These are phyloP conservation scores for Rotaria magnacalcarata DNA, from an alignment of 2,888 invertebrate species.

Conservation along the genomic window DNA sequence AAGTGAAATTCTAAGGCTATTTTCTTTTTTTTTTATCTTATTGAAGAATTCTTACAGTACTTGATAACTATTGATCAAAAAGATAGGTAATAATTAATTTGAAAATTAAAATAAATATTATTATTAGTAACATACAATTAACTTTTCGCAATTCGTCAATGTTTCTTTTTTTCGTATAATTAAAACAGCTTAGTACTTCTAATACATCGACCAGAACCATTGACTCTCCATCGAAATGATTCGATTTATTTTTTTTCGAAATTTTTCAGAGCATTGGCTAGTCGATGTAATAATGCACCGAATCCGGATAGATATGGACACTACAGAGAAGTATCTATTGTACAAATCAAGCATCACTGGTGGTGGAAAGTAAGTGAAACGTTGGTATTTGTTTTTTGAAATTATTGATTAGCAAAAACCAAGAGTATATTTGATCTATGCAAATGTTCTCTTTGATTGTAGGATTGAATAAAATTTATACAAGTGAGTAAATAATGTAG, in stretches of 20 bases:
- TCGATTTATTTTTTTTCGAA: background rate
- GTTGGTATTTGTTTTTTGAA: no score
- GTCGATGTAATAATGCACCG: slow-evolving; percentile 81
- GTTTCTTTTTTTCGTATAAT: background rate
- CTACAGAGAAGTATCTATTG: slow-evolving; percentile 89
- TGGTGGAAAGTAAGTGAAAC: slow-evolving; percentile 88
- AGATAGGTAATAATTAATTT: background rate
- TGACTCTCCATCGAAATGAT: background rate
- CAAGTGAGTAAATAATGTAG: no score
- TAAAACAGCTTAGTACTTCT: no score
- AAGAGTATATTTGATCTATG: no score
- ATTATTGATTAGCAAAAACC: no score
- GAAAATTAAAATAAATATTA: background rate
- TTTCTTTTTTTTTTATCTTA: background rate
- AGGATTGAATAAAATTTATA: no score
- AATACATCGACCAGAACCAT: no score
- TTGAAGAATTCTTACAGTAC: background rate
- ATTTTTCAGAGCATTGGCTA: slow-evolving; percentile 69
- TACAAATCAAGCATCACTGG: slow-evolving; percentile 98
- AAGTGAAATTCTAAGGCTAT: slow-evolving; percentile 49
- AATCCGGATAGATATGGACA: slow-evolving; percentile 93
- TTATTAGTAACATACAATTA: background rate
- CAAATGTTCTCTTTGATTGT: no score
- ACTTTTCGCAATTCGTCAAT: background rate
- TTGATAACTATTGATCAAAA: background rate